Evolutionary conservation across 2,797 vertebrate genomes (phyloP).

Genomic region (Notoglanidium macrostoma): DNA sequence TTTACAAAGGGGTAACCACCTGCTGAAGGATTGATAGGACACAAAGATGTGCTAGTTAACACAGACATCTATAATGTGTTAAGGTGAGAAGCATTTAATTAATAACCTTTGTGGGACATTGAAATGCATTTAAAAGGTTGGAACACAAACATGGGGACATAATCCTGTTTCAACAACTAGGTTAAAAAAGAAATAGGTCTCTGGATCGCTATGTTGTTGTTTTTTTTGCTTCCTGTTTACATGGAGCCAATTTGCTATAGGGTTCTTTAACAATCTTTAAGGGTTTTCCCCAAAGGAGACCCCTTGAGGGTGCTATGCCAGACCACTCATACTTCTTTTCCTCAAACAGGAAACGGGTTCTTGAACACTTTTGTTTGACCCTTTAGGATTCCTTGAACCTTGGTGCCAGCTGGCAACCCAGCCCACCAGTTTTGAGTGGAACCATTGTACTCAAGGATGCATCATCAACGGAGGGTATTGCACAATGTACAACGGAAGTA

Average conservation of each 20-base stretch:
- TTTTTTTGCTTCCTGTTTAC: not conserved
- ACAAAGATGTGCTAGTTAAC: constrained; percentile 4
- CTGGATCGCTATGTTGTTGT: not conserved
- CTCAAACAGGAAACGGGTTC: too few species aligned
- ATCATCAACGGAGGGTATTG: too few species aligned
- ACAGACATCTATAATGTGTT: not conserved
- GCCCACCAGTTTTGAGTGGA: too few species aligned
- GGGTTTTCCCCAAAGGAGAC: not conserved
- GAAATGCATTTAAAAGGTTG: not conserved
- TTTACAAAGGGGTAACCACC: constrained; percentile 28
- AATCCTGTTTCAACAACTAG: not conserved
- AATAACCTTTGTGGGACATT: not conserved
- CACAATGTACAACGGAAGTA: too few species aligned
- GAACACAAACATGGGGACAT: not conserved
- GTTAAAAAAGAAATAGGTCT: not conserved
- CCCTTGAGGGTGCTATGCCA: not conserved
- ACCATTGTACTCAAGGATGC: too few species aligned
- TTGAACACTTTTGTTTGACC: too few species aligned
- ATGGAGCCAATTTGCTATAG: not conserved
- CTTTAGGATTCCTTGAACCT: not conserved
- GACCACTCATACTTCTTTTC: not conserved
- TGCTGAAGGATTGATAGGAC: constrained; percentile 18
- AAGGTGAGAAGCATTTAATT: not conserved
- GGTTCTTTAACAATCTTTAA: not conserved
- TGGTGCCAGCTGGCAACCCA: too few species aligned